phyloP scores from a whole-genome alignment of 2,113 vertebrate species.

The Siniperca knerii region DNA sequence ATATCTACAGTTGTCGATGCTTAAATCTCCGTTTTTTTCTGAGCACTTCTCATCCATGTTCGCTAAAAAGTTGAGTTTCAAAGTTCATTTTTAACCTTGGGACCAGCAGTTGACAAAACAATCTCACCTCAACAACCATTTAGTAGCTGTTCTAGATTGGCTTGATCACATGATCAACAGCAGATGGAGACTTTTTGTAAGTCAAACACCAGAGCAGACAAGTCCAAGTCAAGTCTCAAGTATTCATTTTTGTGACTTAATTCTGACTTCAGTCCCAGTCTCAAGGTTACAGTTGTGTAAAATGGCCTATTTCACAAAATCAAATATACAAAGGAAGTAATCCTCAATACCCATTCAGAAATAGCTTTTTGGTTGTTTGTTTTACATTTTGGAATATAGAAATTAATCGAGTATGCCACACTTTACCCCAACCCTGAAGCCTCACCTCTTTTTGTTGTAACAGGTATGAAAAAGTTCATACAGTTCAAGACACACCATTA shows the following conservation, averaged over 20 bases:
- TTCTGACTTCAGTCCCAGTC: not conserved
- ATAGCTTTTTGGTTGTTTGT: not conserved
- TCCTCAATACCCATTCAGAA: not conserved
- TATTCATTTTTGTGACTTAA: not conserved
- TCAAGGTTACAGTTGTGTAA: not conserved
- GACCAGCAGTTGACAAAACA: not conserved
- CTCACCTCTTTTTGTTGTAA: not conserved
- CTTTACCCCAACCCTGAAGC: not conserved
- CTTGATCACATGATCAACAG: not conserved
- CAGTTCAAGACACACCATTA: not conserved
- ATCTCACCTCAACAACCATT: not conserved
- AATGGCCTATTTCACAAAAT: not conserved
- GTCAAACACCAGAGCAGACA: not conserved
- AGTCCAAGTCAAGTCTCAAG: not conserved
- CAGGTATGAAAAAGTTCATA: not conserved
- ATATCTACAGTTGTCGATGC: not conserved
- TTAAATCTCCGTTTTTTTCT: not conserved
- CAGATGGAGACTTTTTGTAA: not conserved
- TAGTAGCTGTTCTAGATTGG: not conserved
- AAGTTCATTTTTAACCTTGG: too few relatives aligned
- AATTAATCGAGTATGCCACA: not conserved
- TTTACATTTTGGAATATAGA: not conserved
- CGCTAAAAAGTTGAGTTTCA: not conserved
- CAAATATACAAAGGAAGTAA: not conserved
- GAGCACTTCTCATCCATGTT: not conserved